These are phyloP conservation scores for Psilanteris sp. DNA, from an alignment of 1,140 invertebrate species.

Conservation along the genomic window DNA sequence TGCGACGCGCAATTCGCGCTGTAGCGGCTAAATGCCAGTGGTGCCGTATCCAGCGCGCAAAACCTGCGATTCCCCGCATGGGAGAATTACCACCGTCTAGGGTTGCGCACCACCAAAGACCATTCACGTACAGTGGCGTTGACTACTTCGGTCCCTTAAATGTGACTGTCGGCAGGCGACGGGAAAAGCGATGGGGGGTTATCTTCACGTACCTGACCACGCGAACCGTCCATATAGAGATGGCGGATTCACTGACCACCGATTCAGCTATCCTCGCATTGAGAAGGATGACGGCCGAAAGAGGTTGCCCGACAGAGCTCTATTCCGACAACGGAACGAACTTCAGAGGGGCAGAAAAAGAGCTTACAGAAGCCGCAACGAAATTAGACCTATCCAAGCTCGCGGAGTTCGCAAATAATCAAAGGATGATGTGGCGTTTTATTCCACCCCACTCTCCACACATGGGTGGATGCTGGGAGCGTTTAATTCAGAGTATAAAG, in stretches of 20 bases:
- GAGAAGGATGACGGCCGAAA: constrained; percentile 3
- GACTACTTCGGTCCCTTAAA: constrained; percentile 70
- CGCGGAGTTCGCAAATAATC: not conserved
- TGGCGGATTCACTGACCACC: constrained; percentile 32
- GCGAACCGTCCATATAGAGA: constrained; percentile 77
- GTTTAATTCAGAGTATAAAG: not conserved
- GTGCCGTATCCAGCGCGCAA: not conserved
- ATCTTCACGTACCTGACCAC: constrained; percentile 74
- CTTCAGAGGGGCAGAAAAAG: not conserved
- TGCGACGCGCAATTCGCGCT: constrained; percentile 18
- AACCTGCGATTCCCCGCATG: not conserved
- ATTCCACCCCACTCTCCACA: not conserved
- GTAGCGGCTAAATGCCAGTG: not conserved
- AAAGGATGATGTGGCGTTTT: not conserved
- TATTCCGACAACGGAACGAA: constrained; percentile 30
- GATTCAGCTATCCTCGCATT: constrained; percentile 32
- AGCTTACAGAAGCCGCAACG: not conserved
- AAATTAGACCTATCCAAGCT: not conserved
- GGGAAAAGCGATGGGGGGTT: constrained; percentile 69
- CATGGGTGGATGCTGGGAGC: not conserved
- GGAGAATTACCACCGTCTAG: constrained; percentile 5
- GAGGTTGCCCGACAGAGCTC: not conserved
- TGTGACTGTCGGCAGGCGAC: constrained; percentile 57
- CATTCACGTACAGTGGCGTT: constrained; percentile 65
- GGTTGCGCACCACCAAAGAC: constrained; percentile 19